Evolutionary conservation across 2,888 invertebrate genomes (phyloP).

Genomic region (Chloroclysta siterata): DNA sequence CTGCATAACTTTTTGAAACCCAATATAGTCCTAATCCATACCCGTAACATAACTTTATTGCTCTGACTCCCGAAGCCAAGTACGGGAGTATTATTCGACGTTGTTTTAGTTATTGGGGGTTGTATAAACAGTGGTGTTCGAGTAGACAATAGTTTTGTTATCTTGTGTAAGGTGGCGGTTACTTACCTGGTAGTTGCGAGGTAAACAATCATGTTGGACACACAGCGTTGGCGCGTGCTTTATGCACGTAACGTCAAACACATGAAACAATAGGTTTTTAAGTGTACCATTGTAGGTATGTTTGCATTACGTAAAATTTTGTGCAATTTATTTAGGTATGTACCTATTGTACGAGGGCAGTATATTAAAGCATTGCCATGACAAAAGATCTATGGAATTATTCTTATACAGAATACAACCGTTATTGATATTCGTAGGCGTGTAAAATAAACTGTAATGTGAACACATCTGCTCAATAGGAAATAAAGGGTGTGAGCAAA

Average conservation of each 20-base stretch:
- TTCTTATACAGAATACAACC: not conserved
- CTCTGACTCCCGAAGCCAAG: constrained; percentile 19
- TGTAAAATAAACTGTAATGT: constrained; percentile 27
- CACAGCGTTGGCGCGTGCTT: constrained; percentile 28
- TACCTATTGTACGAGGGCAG: not conserved
- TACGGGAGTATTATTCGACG: constrained; percentile 34
- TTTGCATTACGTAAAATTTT: constrained; percentile 16
- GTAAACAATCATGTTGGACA: constrained; percentile 16
- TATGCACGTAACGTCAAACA: constrained; percentile 20
- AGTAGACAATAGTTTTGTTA: constrained; percentile 33
- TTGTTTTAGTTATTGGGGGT: constrained; percentile 22
- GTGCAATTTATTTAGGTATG: constrained; percentile 2
- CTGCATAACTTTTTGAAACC: constrained; percentile 29
- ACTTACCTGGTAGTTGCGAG: constrained; percentile 25
- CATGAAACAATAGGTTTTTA: constrained; percentile 24
- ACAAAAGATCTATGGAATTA: not conserved
- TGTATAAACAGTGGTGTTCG: constrained; percentile 33
- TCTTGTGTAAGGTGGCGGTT: constrained; percentile 34
- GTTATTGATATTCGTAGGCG: constrained; percentile 8
- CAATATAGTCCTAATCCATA: constrained; percentile 20
- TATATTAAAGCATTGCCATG: not conserved
- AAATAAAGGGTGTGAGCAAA: constrained; percentile 40
- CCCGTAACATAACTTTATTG: constrained; percentile 36
- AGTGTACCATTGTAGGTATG: constrained; percentile 12
- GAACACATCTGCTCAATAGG: constrained; percentile 32